Conservation (phyloP, 2,113 vertebrate species). For the Cyprinodon brontotheroides region DNA sequence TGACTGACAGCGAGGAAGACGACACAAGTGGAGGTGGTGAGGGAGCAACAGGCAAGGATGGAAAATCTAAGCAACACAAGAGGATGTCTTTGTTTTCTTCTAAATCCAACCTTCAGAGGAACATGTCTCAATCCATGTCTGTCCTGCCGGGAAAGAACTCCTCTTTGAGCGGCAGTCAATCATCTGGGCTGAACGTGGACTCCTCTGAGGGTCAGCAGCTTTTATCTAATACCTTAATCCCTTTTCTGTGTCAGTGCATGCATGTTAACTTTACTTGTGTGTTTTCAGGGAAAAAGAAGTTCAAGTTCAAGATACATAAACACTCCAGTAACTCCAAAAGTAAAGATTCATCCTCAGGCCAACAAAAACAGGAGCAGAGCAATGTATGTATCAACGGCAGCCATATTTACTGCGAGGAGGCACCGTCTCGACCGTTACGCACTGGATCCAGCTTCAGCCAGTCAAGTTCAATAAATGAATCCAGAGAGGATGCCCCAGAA, state of each 20-base stretch:
- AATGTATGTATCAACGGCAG: constrained; percentile 93
- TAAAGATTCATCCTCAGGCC: constrained; percentile 76
- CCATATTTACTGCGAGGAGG: constrained; percentile 86
- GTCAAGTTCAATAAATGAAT: constrained; percentile 73
- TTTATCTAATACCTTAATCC: neutral
- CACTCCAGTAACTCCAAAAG: constrained; percentile 82
- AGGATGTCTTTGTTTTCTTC: constrained; percentile 87
- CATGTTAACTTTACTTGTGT: constrained; percentile 3
- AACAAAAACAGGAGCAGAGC: constrained; percentile 83
- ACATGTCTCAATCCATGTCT: constrained; percentile 93
- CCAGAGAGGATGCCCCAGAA: constrained; percentile 75
- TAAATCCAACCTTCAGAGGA: constrained; percentile 87
- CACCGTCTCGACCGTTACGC: constrained; percentile 59
- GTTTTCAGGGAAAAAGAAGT: constrained; percentile 80
- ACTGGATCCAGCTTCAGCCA: constrained; percentile 72
- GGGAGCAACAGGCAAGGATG: constrained; percentile 43
- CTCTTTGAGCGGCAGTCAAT: constrained; percentile 69
- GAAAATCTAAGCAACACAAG: constrained; percentile 85
- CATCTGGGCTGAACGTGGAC: constrained; percentile 78
- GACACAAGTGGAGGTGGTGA: constrained; percentile 66
- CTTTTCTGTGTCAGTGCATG: neutral
- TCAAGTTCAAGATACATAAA: constrained; percentile 83
- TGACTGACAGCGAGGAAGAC: constrained; percentile 88
- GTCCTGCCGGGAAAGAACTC: constrained; percentile 74
- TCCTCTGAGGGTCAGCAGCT: constrained; percentile 69